Conservation (phyloP, 2,888 invertebrate genomes). For the Leptinotarsa haldemani region DNA sequence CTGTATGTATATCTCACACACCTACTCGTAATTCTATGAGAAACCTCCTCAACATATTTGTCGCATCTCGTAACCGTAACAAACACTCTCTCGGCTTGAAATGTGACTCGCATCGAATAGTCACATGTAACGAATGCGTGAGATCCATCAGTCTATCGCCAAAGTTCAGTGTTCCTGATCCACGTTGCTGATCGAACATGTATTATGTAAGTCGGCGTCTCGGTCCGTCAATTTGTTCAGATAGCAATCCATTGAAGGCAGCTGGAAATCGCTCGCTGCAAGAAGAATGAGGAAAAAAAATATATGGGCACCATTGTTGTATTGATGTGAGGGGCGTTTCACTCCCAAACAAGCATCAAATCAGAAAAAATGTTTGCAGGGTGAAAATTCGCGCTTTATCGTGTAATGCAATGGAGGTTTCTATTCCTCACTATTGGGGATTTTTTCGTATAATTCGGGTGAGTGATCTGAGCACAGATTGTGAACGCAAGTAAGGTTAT, state of each 20-base stretch:
- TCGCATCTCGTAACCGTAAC: background rate
- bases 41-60: background rate
- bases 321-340: slow-evolving; percentile 12
- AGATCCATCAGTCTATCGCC: slow-evolving; percentile 21
- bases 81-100: background rate
- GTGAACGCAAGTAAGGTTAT: too few relatives aligned
- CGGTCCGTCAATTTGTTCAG: slow-evolving; percentile 55
- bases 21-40: background rate
- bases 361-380: slow-evolving; percentile 12
- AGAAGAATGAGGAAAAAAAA: slow-evolving; percentile 1
- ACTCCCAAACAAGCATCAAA: slow-evolving; percentile 16
- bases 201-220: slow-evolving; percentile 55
- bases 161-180: slow-evolving; percentile 19
- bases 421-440: background rate
- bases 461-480: background rate
- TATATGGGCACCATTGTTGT: slow-evolving; percentile 12
- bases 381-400: slow-evolving; percentile 3
- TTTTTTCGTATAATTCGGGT: background rate
- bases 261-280: slow-evolving; percentile 2
- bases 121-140: slow-evolving; percentile 16
- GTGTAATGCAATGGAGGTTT: background rate
- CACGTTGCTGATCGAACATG: slow-evolving; percentile 44
- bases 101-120: slow-evolving; percentile 6
- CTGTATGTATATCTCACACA: too few relatives aligned
- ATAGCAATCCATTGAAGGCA: slow-evolving; percentile 41